Evolutionary conservation across 2,797 vertebrate species (phyloP).

Genomic region (Hemibagrus guttatus): DNA sequence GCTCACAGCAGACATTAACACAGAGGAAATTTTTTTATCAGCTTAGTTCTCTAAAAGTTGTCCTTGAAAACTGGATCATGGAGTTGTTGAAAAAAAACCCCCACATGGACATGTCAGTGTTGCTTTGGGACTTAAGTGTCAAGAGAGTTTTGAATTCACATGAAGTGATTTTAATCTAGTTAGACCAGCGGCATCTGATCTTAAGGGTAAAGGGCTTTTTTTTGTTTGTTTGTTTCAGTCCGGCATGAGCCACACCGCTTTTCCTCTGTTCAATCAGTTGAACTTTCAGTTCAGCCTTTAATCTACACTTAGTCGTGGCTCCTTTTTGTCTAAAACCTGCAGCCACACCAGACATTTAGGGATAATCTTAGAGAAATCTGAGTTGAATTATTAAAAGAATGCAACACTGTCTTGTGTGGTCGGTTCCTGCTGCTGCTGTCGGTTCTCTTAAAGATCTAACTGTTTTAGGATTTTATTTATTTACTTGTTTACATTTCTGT

Average conservation of each 20-base stretch:
- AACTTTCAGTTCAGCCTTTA: neutral
- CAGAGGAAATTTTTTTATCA: neutral
- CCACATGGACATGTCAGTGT: neutral
- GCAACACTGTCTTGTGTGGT: neutral
- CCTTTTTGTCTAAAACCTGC: neutral
- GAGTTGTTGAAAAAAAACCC: constrained; percentile 5
- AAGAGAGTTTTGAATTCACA: neutral
- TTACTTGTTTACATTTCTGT: neutral
- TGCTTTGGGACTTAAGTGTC: neutral
- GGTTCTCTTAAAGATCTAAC: neutral
- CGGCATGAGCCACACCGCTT: neutral
- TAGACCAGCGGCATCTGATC: neutral
- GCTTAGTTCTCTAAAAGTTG: constrained; percentile 16
- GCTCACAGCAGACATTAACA: neutral
- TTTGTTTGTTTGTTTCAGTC: neutral
- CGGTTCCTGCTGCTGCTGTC: neutral
- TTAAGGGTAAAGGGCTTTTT: neutral
- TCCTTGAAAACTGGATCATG: constrained; percentile 60
- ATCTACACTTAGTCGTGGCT: neutral
- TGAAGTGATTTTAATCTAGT: neutral
- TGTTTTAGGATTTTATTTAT: neutral
- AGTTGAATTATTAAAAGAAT: neutral
- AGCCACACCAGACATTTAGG: neutral
- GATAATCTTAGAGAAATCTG: neutral
- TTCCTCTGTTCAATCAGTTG: neutral